Conservation (phyloP, 2,888 invertebrate species). For the Palloptera scutellata region DNA sequence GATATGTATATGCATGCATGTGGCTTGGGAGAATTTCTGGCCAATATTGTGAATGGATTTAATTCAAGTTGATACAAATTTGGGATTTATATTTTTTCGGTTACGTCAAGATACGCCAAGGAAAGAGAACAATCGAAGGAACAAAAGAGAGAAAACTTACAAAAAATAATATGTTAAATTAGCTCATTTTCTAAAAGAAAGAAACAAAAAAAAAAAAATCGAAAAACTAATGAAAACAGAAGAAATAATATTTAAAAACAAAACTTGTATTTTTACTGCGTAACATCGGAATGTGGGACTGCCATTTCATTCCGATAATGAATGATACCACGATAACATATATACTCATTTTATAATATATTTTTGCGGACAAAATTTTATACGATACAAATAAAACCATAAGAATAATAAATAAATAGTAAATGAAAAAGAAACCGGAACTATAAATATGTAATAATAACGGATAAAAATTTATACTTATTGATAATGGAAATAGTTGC, state of each 20-base stretch:
- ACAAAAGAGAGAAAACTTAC: too few relatives aligned
- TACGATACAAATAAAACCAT: constrained; percentile 42
- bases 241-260: constrained; percentile 34
- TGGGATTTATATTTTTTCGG: too few relatives aligned
- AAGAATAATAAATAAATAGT: constrained; percentile 22
- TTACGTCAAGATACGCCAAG: too few relatives aligned
- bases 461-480: constrained; percentile 14
- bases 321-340: constrained; percentile 27
- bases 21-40: too few relatives aligned
- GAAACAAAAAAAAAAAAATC: constrained; percentile 27
- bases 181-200: constrained; percentile 36
- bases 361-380: constrained; percentile 62
- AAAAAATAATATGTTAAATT: constrained; percentile 25
- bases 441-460: constrained; percentile 12
- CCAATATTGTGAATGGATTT: too few relatives aligned
- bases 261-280: constrained; percentile 44
- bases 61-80: too few relatives aligned
- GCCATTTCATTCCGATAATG: constrained; percentile 3
- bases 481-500: constrained; percentile 34
- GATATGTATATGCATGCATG: too few relatives aligned
- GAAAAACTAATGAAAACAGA: constrained; percentile 11
- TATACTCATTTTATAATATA: constrained; percentile 58
- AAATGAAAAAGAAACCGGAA: constrained; percentile 26
- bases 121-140: too few relatives aligned
- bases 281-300: constrained; percentile 29